Base-by-base conservation (phyloP, 1,140 invertebrate genomes). In the Chlorops oryzae region DNA sequence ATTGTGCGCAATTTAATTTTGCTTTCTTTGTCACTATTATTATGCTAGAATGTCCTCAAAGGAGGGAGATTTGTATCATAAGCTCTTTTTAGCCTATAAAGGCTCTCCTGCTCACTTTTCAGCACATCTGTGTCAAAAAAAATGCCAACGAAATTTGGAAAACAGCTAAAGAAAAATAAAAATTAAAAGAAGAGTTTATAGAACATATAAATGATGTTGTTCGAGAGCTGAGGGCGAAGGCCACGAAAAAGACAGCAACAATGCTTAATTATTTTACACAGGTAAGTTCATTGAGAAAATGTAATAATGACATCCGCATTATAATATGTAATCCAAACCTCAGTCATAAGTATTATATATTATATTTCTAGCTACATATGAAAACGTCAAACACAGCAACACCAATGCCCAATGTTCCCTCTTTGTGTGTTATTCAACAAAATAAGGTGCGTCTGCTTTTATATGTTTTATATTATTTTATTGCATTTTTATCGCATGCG, bases 191-290 rank as follows among this genome's bases (percentile, higher is more conserved):
- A 22, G 44, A 49, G 15, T 49, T 44, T 22, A 10, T 45, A 46
- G 35, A 49, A 49, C 35, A 49, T 49, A 45, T 49, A 49, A 49
- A 49, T 45, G 5, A 49, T 46, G 47, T 45, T 49, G 44, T 44
- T 46, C 37, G 17, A 45, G 47, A 49, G 47, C 44, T 49, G 10
- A 44, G 44, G 35, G 37, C 44, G 15, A 49, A 42, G 47, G 47
- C 47, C 37, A 49, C 35, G 35, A 49, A 49, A 22, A 49, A 49
- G 38, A 49, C 45, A 49, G 37, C 37, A 10, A 10, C 37, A 39
- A 39, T 39, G 37, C 37, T 39, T 9, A 39, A 18, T 39, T 39
- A 39, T 39, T 39, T 39, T 39, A 39, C 37, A 39, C 37, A 39
- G 37, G 37, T 39, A 18, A 39, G 37, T 39, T 39, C 7, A 39